Conservation (phyloP, 2,797 vertebrate species). For the Labroides dimidiatus region DNA sequence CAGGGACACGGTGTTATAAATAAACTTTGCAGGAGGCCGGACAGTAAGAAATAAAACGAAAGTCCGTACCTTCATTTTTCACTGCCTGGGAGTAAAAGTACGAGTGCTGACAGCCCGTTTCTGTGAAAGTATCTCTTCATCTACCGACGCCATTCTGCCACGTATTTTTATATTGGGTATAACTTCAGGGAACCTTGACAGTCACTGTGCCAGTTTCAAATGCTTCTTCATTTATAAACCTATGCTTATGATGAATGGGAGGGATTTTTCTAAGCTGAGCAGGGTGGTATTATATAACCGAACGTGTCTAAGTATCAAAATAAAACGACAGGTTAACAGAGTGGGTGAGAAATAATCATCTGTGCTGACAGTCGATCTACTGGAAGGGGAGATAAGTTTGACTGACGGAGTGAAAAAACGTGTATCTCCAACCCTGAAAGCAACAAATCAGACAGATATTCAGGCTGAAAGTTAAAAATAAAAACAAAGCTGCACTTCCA, state of each 20-base stretch:
- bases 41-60: constrained; percentile 18
- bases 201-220: background rate
- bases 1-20: constrained; percentile 43
- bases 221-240: background rate
- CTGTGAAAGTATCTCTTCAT: constrained; percentile 4
- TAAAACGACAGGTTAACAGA: background rate
- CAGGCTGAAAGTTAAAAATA: background rate
- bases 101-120: background rate
- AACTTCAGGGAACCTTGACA: background rate
- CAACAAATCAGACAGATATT: background rate
- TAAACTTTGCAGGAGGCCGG: constrained; percentile 33
- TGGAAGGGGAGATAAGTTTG: background rate
- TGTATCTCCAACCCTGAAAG: background rate
- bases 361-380: background rate
- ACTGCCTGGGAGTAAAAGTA: constrained; percentile 6
- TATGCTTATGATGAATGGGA: background rate
- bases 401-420: background rate
- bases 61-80: constrained; percentile 1
- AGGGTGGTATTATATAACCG: background rate
- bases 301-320: constrained; percentile 19
- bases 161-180: background rate
- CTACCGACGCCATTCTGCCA: background rate
- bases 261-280: background rate
- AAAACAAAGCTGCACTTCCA: too few relatives aligned
- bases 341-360: too few relatives aligned